phyloP scores from a whole-genome alignment of 2,888 invertebrate genomes.

The Biston stratarius region DNA sequence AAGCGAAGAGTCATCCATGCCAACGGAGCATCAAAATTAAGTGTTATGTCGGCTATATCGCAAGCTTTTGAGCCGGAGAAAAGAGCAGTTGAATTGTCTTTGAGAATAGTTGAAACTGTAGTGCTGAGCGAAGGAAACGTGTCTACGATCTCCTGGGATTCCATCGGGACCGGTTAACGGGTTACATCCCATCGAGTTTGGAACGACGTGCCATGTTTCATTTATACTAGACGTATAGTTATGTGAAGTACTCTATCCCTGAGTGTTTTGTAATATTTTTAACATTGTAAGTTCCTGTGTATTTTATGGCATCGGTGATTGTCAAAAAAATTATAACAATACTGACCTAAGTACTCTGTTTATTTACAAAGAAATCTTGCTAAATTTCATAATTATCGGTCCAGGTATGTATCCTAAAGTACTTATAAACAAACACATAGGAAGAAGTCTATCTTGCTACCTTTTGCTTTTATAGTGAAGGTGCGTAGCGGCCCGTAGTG shows the following conservation, averaged over 20 bases:
- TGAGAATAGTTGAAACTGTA: conserved; percentile 69
- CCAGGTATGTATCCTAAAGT: too few species aligned
- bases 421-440: too few species aligned
- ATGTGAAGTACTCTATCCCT: conserved; percentile 40
- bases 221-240: conserved; percentile 55
- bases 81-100: conserved; percentile 74
- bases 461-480: too few species aligned
- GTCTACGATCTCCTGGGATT: conserved; percentile 70
- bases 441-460: too few species aligned
- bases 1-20: conserved; percentile 28
- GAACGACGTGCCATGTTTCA: conserved; percentile 66
- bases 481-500: too few species aligned
- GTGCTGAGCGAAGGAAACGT: conserved; percentile 76
- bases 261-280: conserved; percentile 23
- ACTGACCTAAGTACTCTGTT: too few species aligned
- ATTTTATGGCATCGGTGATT: neutral
- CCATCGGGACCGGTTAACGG: conserved; percentile 66
- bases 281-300: conserved; percentile 4
- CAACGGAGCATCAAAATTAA: conserved; percentile 56
- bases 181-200: conserved; percentile 67
- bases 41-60: conserved; percentile 66
- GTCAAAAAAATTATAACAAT: too few species aligned
- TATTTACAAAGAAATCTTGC: too few species aligned
- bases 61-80: conserved; percentile 63
- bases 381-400: too few species aligned